Evolutionary conservation across 2,113 vertebrate genomes (phyloP).

Genomic region (Hiodon alosoides): DNA sequence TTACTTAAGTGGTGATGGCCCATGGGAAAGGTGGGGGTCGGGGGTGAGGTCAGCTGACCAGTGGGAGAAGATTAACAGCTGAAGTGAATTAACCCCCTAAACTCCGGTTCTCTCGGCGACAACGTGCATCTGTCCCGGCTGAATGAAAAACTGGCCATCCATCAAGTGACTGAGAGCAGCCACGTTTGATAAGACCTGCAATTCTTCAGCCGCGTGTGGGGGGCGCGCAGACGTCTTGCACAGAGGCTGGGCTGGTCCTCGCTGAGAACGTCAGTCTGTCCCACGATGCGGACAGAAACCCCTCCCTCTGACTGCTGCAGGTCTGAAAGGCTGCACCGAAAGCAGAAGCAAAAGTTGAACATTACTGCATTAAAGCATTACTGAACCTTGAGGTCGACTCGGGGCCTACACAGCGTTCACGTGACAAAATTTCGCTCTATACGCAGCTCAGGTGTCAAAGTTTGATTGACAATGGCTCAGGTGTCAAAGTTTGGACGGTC

Average conservation of each 20-base stretch:
- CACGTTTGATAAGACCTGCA: too few relatives aligned
- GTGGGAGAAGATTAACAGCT: constrained; percentile 40
- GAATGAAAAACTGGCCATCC: constrained; percentile 64
- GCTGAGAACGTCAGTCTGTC: background rate
- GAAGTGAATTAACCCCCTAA: constrained; percentile 42
- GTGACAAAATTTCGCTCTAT: too few relatives aligned
- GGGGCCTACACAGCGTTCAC: too few relatives aligned
- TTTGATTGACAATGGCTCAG: too few relatives aligned
- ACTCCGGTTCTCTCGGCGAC: constrained; percentile 48
- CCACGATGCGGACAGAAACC: background rate
- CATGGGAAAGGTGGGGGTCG: constrained; percentile 38
- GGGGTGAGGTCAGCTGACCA: constrained; percentile 56
- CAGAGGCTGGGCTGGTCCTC: background rate
- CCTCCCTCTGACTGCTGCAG: background rate
- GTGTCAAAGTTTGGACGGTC: too few relatives aligned
- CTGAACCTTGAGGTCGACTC: too few relatives aligned
- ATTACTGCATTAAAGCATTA: too few relatives aligned
- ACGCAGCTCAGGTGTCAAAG: too few relatives aligned
- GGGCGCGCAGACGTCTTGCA: background rate
- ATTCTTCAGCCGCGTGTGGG: background rate
- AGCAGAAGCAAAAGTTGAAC: too few relatives aligned
- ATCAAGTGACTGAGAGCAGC: constrained; percentile 31
- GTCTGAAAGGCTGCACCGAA: background rate
- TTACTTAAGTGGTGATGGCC: constrained; percentile 71
- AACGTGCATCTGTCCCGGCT: constrained; percentile 24